These are phyloP conservation scores for Tigriopus japonicus DNA, from an alignment of 1,140 invertebrate genomes.

Conservation along the genomic window DNA sequence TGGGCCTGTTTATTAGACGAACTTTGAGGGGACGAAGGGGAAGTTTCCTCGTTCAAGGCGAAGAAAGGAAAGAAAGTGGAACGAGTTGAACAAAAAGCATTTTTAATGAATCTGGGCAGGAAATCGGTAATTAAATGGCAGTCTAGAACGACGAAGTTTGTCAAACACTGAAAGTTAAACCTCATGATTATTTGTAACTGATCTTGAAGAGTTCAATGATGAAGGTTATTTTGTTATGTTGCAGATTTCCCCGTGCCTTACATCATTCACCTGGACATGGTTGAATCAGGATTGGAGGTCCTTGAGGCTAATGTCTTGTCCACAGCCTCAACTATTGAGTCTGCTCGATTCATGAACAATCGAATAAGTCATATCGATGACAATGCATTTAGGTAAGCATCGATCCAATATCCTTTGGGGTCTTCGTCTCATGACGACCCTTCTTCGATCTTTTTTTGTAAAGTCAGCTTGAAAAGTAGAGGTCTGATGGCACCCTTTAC, in stretches of 20 bases:
- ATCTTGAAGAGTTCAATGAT: too few relatives aligned
- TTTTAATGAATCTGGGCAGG: too few relatives aligned
- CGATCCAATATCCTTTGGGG: background rate
- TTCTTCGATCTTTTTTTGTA: background rate
- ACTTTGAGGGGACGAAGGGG: too few relatives aligned
- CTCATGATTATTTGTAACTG: too few relatives aligned
- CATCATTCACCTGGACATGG: background rate
- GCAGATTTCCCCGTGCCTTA: background rate
- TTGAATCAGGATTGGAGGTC: background rate
- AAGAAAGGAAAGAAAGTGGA: too few relatives aligned
- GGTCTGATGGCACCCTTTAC: background rate
- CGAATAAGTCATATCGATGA: conserved; percentile 4
- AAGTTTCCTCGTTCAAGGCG: too few relatives aligned
- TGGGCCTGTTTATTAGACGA: too few relatives aligned
- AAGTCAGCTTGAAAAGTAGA: background rate
- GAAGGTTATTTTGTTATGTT: background rate
- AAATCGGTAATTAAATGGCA: too few relatives aligned
- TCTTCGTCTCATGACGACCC: background rate
- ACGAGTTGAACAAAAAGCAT: too few relatives aligned
- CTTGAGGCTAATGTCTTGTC: background rate
- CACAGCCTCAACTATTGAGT: background rate
- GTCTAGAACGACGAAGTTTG: too few relatives aligned
- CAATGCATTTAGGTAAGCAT: background rate
- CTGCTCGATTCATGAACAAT: conserved; percentile 7
- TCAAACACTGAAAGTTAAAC: too few relatives aligned